phyloP scores from a whole-genome alignment of 2,113 vertebrate genomes.

The Opisthocomus hoazin region DNA sequence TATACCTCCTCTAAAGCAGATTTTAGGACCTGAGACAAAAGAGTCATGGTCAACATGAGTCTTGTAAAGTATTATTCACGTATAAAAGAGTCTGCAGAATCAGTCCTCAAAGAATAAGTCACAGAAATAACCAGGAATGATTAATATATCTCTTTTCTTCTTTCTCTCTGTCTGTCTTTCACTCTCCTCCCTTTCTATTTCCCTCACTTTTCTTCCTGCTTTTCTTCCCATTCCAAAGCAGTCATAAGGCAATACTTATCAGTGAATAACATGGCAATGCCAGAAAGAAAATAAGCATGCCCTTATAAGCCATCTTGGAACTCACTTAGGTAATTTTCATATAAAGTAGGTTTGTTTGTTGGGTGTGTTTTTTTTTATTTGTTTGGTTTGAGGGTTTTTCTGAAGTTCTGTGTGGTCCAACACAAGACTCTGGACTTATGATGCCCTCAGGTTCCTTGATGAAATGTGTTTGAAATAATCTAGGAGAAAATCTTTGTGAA shows the following conservation, averaged over 20 bases:
- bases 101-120: not conserved
- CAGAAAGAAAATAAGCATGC: not conserved
- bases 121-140: not conserved
- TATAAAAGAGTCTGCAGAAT: not conserved
- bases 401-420: not conserved
- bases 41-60: not conserved
- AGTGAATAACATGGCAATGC: not conserved
- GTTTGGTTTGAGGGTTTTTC: not conserved
- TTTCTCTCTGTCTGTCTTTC: not conserved
- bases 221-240: not conserved
- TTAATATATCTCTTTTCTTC: not conserved
- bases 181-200: fast-evolving
- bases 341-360: not conserved
- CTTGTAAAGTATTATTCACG: not conserved
- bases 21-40: not conserved
- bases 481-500: not conserved
- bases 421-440: not conserved
- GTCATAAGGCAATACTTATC: not conserved
- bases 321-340: not conserved
- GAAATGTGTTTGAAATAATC: not conserved
- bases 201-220: not conserved
- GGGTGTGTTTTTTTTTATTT: not conserved
- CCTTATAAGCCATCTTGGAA: not conserved
- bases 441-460: not conserved
- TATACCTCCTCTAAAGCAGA: not conserved